A percentile compares a stretch with the other conserved stretches of the same genome.
phyloP scores from a whole-genome alignment of 2,797 vertebrate species.

The Scolopax rusticola region DNA sequence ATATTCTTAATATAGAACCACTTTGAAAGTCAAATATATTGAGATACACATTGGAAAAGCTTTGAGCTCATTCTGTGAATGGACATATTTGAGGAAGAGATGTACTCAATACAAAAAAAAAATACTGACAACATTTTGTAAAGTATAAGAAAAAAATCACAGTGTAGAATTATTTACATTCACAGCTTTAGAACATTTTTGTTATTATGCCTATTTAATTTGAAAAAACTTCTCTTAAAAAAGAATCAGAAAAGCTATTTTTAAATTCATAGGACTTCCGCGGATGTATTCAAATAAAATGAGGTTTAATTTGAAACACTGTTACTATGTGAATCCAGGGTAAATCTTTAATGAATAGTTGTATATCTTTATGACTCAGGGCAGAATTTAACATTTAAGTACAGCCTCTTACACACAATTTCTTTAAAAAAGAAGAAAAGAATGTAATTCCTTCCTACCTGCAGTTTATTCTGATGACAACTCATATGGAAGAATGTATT shows the following conservation, averaged over 20 bases:
- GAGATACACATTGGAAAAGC: neutral
- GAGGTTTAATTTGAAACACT: neutral
- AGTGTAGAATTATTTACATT: neutral
- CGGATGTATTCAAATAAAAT: neutral
- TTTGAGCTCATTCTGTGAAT: neutral
- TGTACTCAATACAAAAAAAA: neutral
- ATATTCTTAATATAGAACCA: neutral
- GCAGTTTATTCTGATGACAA: neutral
- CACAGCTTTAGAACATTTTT: neutral
- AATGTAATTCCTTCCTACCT: neutral
- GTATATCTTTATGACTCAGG: neutral
- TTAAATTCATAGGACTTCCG: neutral
- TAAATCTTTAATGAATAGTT: neutral
- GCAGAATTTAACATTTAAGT: neutral
- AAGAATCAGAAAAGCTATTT: accelerated
- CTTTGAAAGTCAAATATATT: neutral
- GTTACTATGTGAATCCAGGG: neutral
- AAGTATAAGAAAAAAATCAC: neutral
- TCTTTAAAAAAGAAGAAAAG: neutral
- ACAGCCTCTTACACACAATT: neutral
- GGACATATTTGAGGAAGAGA: neutral
- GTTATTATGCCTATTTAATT: neutral
- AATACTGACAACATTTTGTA: neutral
- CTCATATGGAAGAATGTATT: neutral
- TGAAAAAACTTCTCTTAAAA: neutral